Conservation (phyloP, 2,797 vertebrate species). For the Sphenopsis melanotis region DNA sequence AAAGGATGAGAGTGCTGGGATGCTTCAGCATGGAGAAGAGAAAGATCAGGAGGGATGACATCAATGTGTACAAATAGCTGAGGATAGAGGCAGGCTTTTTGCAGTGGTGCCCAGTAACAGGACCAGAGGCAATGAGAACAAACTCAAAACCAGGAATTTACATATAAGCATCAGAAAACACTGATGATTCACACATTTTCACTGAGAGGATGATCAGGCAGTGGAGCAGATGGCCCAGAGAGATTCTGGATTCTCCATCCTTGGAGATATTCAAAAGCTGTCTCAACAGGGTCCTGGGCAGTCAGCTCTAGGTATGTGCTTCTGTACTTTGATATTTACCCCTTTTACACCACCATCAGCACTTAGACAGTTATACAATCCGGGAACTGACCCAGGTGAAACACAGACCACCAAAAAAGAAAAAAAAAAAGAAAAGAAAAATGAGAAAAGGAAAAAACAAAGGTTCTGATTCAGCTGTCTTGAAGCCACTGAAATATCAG, state of each 20-base stretch:
- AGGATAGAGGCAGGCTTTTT: background rate
- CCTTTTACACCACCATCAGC: background rate
- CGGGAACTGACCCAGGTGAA: background rate
- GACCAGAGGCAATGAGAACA: background rate
- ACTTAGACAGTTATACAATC: background rate
- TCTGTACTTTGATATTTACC: background rate
- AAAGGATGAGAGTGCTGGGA: background rate
- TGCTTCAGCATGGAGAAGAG: background rate
- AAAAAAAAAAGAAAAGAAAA: background rate
- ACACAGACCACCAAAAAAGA: background rate
- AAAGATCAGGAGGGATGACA: background rate
- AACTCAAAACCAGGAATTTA: background rate
- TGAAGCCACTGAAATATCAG: background rate
- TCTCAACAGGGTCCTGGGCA: background rate
- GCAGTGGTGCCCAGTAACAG: background rate
- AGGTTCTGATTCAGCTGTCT: background rate
- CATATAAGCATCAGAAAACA: background rate
- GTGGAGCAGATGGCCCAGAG: background rate
- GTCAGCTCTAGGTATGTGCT: background rate
- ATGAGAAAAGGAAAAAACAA: accelerated
- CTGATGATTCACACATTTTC: background rate
- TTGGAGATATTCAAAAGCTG: background rate
- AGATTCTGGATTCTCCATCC: background rate
- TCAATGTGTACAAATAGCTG: background rate
- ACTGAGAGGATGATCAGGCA: accelerated